Base-by-base conservation (phyloP, 2,113 vertebrate genomes). In the Puma concolor region DNA sequence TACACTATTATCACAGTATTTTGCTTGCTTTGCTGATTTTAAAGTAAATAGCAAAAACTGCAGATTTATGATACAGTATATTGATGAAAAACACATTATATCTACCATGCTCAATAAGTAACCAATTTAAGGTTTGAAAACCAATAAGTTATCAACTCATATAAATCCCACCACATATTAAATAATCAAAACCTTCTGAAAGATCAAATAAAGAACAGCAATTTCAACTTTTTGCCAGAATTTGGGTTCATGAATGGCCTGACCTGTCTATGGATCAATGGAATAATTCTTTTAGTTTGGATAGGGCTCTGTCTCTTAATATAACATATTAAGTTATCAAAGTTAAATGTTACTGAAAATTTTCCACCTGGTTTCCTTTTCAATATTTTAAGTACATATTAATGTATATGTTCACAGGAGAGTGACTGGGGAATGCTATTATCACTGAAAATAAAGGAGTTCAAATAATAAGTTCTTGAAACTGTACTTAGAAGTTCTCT, bases 111-210 rank as follows among this genome's bases (percentile, higher is more conserved):
- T 95, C 91, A 97, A 96, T 66, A 97, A 97, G 91, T 66, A 98
- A 97, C 93, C n/a, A 71, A 44, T 96, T 97, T 97, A 98, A 84
- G 29, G 67, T 88, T 80, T 85, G 96, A 98, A 97, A 95, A 79
- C 23, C 10, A 98, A 33, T 96, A 93, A 93, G 50, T 3, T 91
- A 91, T 94, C 84, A 97, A 63, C 0, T 25, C 87, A 96, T 29
- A 64, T 94, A 92, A 97, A 97, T 95, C 79, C 41, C 27, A 97
- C 94, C 64, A 93, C 38, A 91, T 97, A 92, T 72, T 93, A 25
- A 64, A 81, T 84, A 44, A 64, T 93, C 67, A 90, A 93, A 97
- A 60, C 25, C 94, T 60, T 83, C 50, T 97, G 95, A 92, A 98
- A 97, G 57, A 97, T 60, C 81, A 85, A 98, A 96, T 94, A n/a